A percentile compares a stretch with the other conserved stretches of the same genome.
These are phyloP conservation scores for Manis javanica DNA, from an alignment of 2,797 vertebrate species.

Conservation along the genomic window DNA sequence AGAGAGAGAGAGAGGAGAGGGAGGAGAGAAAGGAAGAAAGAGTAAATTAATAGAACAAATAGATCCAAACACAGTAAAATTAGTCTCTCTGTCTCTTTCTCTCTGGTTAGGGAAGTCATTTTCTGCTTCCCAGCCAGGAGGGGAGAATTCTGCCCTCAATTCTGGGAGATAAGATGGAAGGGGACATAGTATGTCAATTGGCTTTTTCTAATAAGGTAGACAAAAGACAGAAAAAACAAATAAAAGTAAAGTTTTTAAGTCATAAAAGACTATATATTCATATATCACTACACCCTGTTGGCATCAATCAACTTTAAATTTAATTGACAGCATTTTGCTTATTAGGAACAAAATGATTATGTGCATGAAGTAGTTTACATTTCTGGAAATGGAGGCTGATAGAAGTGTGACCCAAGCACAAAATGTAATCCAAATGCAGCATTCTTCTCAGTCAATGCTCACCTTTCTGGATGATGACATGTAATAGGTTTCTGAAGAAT, in stretches of 20 bases:
- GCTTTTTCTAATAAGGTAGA: neutral
- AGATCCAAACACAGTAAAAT: neutral
- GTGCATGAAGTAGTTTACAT: neutral
- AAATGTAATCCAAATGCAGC: neutral
- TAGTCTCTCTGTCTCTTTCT: neutral
- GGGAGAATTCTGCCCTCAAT: too few relatives aligned
- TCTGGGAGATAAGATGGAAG: accelerated
- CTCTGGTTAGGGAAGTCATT: neutral
- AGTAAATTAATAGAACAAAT: neutral
- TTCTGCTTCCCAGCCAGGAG: neutral
- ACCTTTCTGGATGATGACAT: neutral
- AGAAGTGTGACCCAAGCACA: neutral
- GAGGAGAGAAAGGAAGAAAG: neutral
- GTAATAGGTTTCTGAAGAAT: neutral
- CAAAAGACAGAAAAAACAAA: neutral
- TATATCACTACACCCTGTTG: neutral
- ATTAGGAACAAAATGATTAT: neutral
- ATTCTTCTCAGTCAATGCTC: neutral
- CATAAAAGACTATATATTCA: neutral
- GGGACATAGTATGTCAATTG: neutral
- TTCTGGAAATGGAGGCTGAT: neutral
- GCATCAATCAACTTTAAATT: neutral
- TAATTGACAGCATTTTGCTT: neutral
- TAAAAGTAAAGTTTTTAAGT: neutral
- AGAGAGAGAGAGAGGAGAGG: neutral